A percentile compares a stretch with the other conserved stretches of the same genome.
These are phyloP conservation scores for Schrankia costaestrigalis DNA, from an alignment of 2,888 invertebrate species.

Conservation along the genomic window DNA sequence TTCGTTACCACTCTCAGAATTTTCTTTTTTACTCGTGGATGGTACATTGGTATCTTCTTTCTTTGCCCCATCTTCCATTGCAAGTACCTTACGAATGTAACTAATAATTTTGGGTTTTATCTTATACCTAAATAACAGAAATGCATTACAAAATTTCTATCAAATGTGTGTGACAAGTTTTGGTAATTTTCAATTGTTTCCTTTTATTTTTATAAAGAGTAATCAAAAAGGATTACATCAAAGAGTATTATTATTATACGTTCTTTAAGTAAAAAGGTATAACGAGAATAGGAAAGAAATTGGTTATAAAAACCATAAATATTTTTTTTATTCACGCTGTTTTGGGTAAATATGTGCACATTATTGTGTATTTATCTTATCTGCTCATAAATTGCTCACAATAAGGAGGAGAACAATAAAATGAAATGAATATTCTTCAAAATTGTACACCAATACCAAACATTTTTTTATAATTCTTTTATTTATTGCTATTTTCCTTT, in stretches of 20 bases:
- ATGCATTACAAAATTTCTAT: slow-evolving; percentile 12
- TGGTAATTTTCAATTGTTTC: neutral
- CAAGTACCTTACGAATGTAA: slow-evolving; percentile 41
- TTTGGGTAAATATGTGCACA: no score
- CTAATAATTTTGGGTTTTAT: slow-evolving; percentile 47
- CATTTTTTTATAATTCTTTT: neutral
- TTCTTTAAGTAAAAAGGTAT: no score
- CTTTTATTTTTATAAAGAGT: neutral
- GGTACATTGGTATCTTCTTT: slow-evolving; percentile 15
- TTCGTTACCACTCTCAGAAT: slow-evolving; percentile 23
- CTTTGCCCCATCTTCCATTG: slow-evolving; percentile 48
- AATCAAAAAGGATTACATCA: neutral
- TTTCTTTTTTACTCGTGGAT: slow-evolving; percentile 45
- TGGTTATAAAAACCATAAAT: no score
- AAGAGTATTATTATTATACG: neutral
- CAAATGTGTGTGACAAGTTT: slow-evolving; percentile 3
- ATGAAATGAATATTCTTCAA: no score
- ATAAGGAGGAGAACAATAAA: no score
- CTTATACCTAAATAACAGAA: slow-evolving; percentile 15
- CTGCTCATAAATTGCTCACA: no score
- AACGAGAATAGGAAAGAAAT: no score
- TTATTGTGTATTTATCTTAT: no score
- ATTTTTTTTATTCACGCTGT: no score
- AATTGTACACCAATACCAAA: neutral
- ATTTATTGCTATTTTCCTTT: no score